Evolutionary conservation across 2,797 vertebrate genomes (phyloP).

Genomic region (Chaetodon trifasciatus): DNA sequence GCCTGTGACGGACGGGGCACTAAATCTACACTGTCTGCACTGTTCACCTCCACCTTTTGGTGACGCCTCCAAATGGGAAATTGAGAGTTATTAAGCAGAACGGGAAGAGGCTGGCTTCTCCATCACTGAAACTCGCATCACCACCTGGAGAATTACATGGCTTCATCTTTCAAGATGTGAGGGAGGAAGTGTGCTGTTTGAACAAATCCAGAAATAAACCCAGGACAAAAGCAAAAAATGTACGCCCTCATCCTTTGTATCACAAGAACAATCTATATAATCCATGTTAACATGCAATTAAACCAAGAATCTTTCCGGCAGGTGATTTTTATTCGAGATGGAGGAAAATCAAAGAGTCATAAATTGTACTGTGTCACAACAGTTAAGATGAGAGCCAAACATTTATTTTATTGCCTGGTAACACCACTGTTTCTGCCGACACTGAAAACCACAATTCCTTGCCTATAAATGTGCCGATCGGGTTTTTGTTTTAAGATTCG

Average conservation of each 20-base stretch:
- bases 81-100: slow-evolving; percentile 39
- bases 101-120: slow-evolving; percentile 40
- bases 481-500: neutral
- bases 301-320: neutral
- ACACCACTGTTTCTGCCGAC: slow-evolving; percentile 4
- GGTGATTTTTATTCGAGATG: neutral
- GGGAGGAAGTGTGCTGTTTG: slow-evolving; percentile 3
- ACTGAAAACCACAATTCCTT: slow-evolving; percentile 1
- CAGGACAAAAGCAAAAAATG: neutral
- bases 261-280: neutral
- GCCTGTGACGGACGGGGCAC: slow-evolving; percentile 28
- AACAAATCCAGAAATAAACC: neutral
- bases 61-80: slow-evolving; percentile 59
- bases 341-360: slow-evolving; percentile 1
- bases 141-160: slow-evolving; percentile 14
- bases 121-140: slow-evolving; percentile 24
- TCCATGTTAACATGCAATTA: neutral
- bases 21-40: slow-evolving; percentile 36
- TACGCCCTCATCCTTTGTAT: neutral
- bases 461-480: neutral
- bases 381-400: slow-evolving; percentile 1
- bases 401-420: slow-evolving; percentile 26
- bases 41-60: slow-evolving; percentile 61
- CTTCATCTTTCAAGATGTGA: neutral
- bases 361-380: slow-evolving; percentile 8